Conservation (phyloP, 1,140 invertebrate genomes). For the Triops longicaudatus region DNA sequence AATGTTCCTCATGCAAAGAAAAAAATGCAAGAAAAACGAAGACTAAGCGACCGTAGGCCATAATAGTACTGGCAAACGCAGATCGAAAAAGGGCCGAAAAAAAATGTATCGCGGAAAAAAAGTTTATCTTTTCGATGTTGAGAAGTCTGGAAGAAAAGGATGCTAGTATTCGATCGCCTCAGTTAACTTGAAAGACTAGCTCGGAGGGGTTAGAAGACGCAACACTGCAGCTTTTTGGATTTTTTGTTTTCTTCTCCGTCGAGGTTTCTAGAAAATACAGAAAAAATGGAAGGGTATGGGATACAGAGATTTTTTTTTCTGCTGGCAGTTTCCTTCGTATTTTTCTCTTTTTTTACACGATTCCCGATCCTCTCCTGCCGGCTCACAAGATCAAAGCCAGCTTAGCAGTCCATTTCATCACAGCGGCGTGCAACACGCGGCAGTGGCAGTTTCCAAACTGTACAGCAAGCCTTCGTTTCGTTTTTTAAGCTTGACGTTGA, state of each 20-base stretch:
- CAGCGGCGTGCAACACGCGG: not conserved
- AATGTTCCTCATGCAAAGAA: not conserved
- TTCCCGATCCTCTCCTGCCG: slow-evolving; percentile 1
- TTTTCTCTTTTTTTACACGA: not conserved
- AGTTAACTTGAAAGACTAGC: not conserved
- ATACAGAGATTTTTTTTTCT: not conserved
- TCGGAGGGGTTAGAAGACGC: not conserved
- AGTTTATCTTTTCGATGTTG: not conserved
- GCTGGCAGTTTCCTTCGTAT: not conserved
- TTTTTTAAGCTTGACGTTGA: no score
- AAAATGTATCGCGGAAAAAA: not conserved
- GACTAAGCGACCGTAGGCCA: not conserved
- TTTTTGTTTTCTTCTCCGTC: no score
- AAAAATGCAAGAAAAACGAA: not conserved
- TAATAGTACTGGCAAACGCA: not conserved
- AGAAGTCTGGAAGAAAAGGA: not conserved
- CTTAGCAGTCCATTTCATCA: slow-evolving; percentile 15
- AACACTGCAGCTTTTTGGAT: not conserved
- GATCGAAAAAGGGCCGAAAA: not conserved
- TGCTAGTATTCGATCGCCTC: not conserved
- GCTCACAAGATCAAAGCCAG: slow-evolving; percentile 5
- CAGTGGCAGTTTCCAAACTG: not conserved
- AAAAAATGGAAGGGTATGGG: not conserved
- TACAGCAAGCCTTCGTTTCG: not conserved
- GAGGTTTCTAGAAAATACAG: not conserved